A percentile compares a stretch with the other conserved stretches of the same genome.
These are phyloP conservation scores for Trachymyrmex cornetzi DNA, from an alignment of 1,140 invertebrate species.

Conservation along the genomic window DNA sequence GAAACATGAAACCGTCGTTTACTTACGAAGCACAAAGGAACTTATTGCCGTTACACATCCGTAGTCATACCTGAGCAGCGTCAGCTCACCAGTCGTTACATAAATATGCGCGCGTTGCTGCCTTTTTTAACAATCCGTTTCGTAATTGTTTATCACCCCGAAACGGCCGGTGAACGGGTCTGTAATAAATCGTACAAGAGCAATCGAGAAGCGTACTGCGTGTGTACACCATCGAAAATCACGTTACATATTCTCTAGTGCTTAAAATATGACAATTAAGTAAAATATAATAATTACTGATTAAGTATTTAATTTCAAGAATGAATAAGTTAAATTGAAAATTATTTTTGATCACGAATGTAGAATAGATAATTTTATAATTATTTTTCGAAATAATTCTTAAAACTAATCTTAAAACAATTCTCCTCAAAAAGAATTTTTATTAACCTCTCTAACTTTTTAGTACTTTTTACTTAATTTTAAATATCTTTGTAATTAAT, in stretches of 20 bases:
- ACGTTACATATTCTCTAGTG: background rate
- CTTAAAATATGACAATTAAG: slow-evolving; percentile 14
- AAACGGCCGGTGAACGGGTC: slow-evolving; percentile 59
- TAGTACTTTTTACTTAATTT: background rate
- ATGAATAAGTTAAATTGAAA: background rate
- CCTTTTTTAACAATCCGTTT: slow-evolving; percentile 81
- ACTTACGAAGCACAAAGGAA: slow-evolving; percentile 77
- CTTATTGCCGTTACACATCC: slow-evolving; percentile 81
- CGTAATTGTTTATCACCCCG: slow-evolving; percentile 79
- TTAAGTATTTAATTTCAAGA: background rate
- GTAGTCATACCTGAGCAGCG: slow-evolving; percentile 65
- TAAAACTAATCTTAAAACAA: no score
- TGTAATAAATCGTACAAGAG: slow-evolving; percentile 38
- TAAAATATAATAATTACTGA: background rate
- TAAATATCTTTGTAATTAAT: background rate
- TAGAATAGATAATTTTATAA: background rate
- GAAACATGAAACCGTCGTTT: background rate
- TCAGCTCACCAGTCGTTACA: slow-evolving; percentile 75
- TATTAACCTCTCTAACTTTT: background rate
- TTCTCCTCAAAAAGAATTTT: background rate
- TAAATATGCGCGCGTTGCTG: slow-evolving; percentile 78
- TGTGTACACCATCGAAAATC: background rate
- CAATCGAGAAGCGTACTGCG: slow-evolving; percentile 45
- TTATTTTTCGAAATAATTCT: no score
- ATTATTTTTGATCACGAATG: background rate